Evolutionary conservation across 2,888 invertebrate genomes (phyloP).

Genomic region (Phasia obesa): DNA sequence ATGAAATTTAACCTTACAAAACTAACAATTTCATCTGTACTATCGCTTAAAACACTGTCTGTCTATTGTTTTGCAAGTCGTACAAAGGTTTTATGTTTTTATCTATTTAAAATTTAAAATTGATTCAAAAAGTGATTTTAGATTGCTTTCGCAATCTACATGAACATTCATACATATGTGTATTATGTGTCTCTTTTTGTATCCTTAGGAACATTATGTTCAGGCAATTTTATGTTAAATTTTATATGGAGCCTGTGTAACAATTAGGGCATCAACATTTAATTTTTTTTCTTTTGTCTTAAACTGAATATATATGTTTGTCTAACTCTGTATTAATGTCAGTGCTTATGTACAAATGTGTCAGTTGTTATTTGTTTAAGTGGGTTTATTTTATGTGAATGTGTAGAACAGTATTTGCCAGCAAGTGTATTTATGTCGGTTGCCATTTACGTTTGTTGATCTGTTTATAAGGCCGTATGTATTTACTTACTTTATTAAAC

Average conservation of each 20-base stretch:
- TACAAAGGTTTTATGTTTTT: too few species aligned
- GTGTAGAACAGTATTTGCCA: neutral
- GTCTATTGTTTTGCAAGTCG: too few species aligned
- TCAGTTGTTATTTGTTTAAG: slow-evolving; percentile 27
- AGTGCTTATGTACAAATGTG: neutral
- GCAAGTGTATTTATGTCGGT: slow-evolving; percentile 24
- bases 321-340: neutral
- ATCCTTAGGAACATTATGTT: slow-evolving; percentile 27
- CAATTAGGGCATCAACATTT: slow-evolving; percentile 46
- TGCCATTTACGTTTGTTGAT: slow-evolving; percentile 19
- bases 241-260: slow-evolving; percentile 17
- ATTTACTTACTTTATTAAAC: neutral
- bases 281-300: slow-evolving; percentile 12
- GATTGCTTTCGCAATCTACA: neutral
- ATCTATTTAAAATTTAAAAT: neutral
- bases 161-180: neutral
- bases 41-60: too few species aligned
- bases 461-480: neutral
- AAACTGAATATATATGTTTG: slow-evolving; percentile 16
- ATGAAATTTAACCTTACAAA: too few species aligned
- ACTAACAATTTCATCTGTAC: too few species aligned
- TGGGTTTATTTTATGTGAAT: slow-evolving; percentile 13
- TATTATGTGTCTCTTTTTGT: neutral
- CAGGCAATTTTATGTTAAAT: slow-evolving; percentile 36
- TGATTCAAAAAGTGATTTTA: neutral